A percentile compares a stretch with the other conserved stretches of the same genome.
Conservation (phyloP, 2,113 vertebrate genomes). For the Thermophis baileyi region DNA sequence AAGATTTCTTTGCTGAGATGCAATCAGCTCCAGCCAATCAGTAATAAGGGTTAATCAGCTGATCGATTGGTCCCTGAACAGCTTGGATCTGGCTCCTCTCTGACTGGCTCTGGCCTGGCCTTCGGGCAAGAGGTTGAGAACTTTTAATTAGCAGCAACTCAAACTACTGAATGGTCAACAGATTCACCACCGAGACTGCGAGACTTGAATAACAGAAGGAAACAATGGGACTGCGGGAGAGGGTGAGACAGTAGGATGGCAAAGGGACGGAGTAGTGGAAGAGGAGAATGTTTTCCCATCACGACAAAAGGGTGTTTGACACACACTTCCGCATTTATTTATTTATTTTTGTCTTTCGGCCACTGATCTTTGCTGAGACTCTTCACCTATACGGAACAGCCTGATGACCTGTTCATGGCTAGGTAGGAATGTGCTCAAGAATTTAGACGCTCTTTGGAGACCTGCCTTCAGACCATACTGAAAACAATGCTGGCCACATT, state of each 20-base stretch:
- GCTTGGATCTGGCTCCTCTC: constrained; percentile 70
- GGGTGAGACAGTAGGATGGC: constrained; percentile 53
- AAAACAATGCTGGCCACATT: not conserved
- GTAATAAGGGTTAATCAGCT: constrained; percentile 88
- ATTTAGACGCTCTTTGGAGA: not conserved
- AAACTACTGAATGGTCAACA: constrained; percentile 85
- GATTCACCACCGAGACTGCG: constrained; percentile 78
- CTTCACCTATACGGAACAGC: constrained; percentile 4
- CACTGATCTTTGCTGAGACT: not conserved
- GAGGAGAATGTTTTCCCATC: constrained; percentile 72
- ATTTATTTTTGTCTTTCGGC: not conserved
- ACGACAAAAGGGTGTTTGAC: not conserved
- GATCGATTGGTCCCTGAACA: constrained; percentile 77
- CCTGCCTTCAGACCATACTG: rapidly evolving
- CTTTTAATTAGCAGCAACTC: constrained; percentile 87
- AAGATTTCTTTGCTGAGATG: constrained; percentile 81
- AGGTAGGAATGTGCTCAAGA: constrained; percentile 31
- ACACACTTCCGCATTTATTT: constrained; percentile 1
- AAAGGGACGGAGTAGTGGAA: constrained; percentile 62
- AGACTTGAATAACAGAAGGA: constrained; percentile 84
- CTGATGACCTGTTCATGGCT: constrained; percentile 6
- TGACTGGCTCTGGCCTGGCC: constrained; percentile 78
- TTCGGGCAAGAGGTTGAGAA: constrained; percentile 86
- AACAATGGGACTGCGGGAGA: constrained; percentile 73
- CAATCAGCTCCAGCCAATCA: constrained; percentile 87